phyloP scores from a whole-genome alignment of 2,113 vertebrate genomes.

The Cheirogaleus medius region DNA sequence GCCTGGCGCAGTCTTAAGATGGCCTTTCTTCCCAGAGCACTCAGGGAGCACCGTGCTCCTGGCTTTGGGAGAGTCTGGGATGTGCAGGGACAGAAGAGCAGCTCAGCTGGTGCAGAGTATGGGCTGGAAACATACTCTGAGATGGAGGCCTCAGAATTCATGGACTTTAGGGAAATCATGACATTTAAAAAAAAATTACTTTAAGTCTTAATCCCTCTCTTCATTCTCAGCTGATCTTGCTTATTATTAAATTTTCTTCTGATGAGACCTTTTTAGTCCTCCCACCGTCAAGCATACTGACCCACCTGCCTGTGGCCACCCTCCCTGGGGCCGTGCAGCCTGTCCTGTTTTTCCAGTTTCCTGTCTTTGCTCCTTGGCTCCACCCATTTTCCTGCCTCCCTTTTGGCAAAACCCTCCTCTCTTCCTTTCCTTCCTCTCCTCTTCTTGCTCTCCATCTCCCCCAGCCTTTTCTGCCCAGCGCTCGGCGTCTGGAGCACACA shows the following conservation, averaged over 20 bases:
- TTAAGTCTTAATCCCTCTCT: neutral
- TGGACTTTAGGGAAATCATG: neutral
- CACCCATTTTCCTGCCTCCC: neutral
- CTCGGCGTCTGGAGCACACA: neutral
- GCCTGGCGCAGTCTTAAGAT: neutral
- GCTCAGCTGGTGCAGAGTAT: neutral
- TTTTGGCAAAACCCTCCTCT: neutral
- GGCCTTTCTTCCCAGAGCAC: neutral
- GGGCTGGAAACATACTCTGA: neutral
- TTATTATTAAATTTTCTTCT: neutral
- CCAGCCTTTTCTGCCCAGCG: no score
- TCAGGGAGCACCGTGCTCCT: neutral
- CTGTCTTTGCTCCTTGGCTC: neutral
- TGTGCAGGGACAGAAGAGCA: neutral
- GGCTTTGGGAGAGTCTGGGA: neutral
- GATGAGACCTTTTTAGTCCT: neutral
- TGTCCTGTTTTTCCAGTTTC: neutral
- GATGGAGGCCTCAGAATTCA: neutral
- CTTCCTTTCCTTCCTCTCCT: no score
- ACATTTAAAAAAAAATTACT: neutral
- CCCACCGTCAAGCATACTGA: accelerated
- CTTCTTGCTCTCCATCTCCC: no score
- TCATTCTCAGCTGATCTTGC: neutral
- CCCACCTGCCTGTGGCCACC: neutral
- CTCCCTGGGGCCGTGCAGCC: neutral